Conservation (phyloP, 2,113 vertebrate genomes). For the Columba janthina region DNA sequence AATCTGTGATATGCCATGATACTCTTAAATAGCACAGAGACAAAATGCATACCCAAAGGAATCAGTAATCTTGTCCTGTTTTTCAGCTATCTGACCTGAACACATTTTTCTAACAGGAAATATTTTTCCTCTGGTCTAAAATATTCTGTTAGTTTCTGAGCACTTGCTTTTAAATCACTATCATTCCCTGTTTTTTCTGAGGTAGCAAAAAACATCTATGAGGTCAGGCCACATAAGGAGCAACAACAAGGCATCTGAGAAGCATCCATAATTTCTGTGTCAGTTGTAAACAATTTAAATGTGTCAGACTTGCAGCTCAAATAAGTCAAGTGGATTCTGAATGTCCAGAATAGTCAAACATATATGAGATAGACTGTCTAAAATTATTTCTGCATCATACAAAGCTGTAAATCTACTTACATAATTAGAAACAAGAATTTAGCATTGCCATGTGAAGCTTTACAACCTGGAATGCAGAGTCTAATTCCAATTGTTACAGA, state of each 20-base stretch:
- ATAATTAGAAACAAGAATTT: not conserved
- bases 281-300: conserved; percentile 13
- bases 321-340: not conserved
- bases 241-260: not conserved
- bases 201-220: conserved; percentile 4
- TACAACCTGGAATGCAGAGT: not conserved
- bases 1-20: not conserved
- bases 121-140: conserved; percentile 7
- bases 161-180: conserved; percentile 20
- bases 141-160: conserved; percentile 46
- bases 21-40: not conserved
- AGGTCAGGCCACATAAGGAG: conserved; percentile 27
- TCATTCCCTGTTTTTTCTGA: not conserved
- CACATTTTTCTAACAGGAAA: conserved; percentile 11
- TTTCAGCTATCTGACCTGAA: not conserved
- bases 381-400: not conserved
- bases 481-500: not conserved
- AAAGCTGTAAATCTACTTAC: not conserved
- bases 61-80: not conserved
- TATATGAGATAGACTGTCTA: not conserved
- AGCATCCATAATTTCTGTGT: conserved; percentile 23
- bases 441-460: not conserved
- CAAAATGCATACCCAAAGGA: not conserved
- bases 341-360: conserved; percentile 10
- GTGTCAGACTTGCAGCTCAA: not conserved